Base-by-base conservation (phyloP, 2,113 vertebrate genomes). In the Ciconia stormi region DNA sequence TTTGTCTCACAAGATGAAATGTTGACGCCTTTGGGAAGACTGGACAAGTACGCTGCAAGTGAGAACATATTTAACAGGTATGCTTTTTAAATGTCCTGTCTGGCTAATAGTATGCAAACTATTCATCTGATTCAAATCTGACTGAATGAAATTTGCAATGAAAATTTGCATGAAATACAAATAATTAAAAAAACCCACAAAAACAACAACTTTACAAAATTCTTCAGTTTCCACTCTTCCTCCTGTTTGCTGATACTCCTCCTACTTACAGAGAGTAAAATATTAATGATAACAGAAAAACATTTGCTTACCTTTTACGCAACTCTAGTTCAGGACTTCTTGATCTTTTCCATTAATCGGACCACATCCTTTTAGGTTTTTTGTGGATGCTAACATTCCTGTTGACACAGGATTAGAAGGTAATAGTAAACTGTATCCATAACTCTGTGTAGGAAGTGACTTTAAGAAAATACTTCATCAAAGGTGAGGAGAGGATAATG, bases 1-100 rank as follows among this genome's bases (percentile, higher is more conserved):
- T 99, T 99, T 97, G 98, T 99, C 97, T 99, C 99, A 97, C 99
- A 99, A 98, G 99, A 99, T 99, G 99, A 99, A 98, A 99, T 99
- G 99, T 98, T 99, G 98, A 99, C 99, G 40, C 99, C 99, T 67
- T 96, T 99, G 98, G 99, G 99, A 96, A 98, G 99, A 98, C 91
- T 99, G 98, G 99, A 99, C 98, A 99, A 99, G 98, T 99, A 99
- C 98, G 98, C 99, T 97, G 98, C 98, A 96, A 99, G 99, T 87
- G 99, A 99, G 97, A 99, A 99, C 98, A 97, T 99, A 95, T 99
- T 99, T 98, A 99, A 99, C 98, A 99, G 99, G 99, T 99, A 97
- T 19, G 96, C 80, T 59, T 73, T 91, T 85, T 53, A 66, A 81
- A 83, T 78, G 55, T 77, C 61, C 46, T 89, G 6, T 83, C 74